These are phyloP conservation scores for Lissonota sp. DNA, from an alignment of 2,888 invertebrate species.

Conservation along the genomic window DNA sequence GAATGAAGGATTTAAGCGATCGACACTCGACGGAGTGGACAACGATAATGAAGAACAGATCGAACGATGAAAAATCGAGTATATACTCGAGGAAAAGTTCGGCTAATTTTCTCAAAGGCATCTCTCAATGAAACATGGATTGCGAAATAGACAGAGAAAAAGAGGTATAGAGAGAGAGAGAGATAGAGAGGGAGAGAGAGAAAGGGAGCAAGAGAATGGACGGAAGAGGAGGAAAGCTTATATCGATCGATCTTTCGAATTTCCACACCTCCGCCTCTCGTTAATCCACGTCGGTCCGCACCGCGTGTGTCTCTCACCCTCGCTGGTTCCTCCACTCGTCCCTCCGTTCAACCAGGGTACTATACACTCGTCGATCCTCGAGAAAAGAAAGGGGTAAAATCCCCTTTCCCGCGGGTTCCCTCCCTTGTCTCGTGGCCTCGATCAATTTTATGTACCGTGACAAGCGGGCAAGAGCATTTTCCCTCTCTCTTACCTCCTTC, in stretches of 20 bases:
- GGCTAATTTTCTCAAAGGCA: constrained; percentile 24
- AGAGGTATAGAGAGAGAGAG: neutral
- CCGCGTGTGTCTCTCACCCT: constrained; percentile 25
- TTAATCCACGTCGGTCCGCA: constrained; percentile 63
- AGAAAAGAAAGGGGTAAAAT: neutral
- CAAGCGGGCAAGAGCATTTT: constrained; percentile 49
- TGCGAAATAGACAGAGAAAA: neutral
- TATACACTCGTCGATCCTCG: constrained; percentile 16
- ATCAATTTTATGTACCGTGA: constrained; percentile 66
- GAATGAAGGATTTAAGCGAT: constrained; percentile 13
- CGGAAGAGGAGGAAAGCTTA: constrained; percentile 39
- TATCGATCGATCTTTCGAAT: constrained; percentile 62
- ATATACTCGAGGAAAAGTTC: constrained; percentile 5
- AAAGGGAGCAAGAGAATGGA: constrained; percentile 51
- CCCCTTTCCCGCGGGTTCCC: neutral
- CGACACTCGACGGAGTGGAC: neutral
- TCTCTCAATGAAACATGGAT: neutral
- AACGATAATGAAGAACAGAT: neutral
- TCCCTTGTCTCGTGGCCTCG: constrained; percentile 57
- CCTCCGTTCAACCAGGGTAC: constrained; percentile 45
- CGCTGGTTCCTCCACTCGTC: constrained; percentile 28
- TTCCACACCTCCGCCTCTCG: constrained; percentile 61
- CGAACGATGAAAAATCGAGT: constrained; percentile 3
- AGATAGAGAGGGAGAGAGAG: constrained; percentile 33
- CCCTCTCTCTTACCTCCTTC: constrained; percentile 7